Base-by-base conservation (phyloP, 2,797 vertebrate species). In the Cryptoprocta ferox region DNA sequence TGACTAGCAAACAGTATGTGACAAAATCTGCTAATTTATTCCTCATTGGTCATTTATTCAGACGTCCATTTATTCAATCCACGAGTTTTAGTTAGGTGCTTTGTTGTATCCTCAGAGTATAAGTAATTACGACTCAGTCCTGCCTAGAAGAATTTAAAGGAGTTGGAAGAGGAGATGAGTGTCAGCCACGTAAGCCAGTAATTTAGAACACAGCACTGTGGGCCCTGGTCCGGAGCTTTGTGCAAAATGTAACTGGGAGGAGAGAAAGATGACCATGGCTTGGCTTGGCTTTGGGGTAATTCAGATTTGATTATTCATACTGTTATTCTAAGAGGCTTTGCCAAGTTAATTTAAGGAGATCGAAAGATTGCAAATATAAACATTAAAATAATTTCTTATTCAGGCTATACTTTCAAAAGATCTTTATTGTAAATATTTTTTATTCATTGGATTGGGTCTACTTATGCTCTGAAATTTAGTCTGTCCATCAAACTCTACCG, bases 281-380 rank as follows among this genome's bases (percentile, higher is more conserved):
- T 94, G 66, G 26, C 82, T 73, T 93, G 50, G 39, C 86, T 94
- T 89, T 63, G 63, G 50, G 13, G 14, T 86, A 89, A 85, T 86
- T 83, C 32, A 56, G 39, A 82, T 92, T 91, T 68, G 42, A 68
- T 92, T 93, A 91, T 73, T 92, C 18, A 37, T 63, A 56, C 2
- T 87, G 11, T 81, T 95, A 48, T 89, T 80, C 83, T 89, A 79
- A 94, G 85, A 94, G 30, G 26, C 66, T 91, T 95, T 94, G 82
- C 75, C 73, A 94, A 86, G 39, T 92, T 97, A 75, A 83, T 78
- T 87, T 93, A 78, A 95, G 61, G 76, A 85, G 53, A 76, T 87
- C 78, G 26, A 80, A 83, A 92, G 50, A 65, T 92, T 76, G 16
- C 81, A 94, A 96, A 94, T 63, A 48, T 4, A 82, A 91, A 68